phyloP scores from a whole-genome alignment of 2,797 vertebrate genomes.

The Geotria australis region DNA sequence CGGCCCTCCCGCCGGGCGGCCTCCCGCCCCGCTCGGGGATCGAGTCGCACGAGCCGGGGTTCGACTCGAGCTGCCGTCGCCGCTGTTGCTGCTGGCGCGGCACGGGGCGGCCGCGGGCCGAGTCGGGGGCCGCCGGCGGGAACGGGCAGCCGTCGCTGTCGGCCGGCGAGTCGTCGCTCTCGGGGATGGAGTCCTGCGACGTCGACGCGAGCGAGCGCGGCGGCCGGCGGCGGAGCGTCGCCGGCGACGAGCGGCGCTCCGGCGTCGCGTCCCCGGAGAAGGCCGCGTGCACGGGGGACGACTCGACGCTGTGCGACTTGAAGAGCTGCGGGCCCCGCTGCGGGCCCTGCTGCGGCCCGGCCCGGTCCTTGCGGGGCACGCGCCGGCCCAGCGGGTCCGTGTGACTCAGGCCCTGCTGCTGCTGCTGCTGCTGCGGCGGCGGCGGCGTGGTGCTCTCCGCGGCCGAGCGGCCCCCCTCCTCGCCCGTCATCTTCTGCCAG shows the following conservation, averaged over 20 bases:
- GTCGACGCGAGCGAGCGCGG: not conserved
- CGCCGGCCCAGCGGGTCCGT: not conserved
- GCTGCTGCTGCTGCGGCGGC: not conserved
- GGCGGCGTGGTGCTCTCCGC: not conserved
- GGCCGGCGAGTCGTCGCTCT: not conserved
- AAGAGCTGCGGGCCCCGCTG: not conserved
- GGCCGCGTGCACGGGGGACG: not conserved
- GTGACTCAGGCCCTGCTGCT: not conserved
- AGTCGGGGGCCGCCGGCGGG: not conserved
- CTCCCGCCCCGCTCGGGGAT: too few relatives aligned
- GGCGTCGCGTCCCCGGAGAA: too few relatives aligned
- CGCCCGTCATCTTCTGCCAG: not conserved
- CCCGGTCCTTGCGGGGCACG: not conserved
- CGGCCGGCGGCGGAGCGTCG: not conserved
- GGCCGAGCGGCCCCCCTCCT: not conserved
- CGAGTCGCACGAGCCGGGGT: not conserved
- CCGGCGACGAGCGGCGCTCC: too few relatives aligned
- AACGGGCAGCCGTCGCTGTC: not conserved
- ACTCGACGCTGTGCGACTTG: not conserved
- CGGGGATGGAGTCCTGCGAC: not conserved
- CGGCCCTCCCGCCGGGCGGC: not conserved
- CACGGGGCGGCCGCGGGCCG: not conserved
- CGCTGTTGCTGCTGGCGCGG: too few relatives aligned
- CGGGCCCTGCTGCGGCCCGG: not conserved
- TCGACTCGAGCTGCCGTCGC: not conserved